Conservation (phyloP, 2,113 vertebrate genomes). For the Otolemur garnettii region DNA sequence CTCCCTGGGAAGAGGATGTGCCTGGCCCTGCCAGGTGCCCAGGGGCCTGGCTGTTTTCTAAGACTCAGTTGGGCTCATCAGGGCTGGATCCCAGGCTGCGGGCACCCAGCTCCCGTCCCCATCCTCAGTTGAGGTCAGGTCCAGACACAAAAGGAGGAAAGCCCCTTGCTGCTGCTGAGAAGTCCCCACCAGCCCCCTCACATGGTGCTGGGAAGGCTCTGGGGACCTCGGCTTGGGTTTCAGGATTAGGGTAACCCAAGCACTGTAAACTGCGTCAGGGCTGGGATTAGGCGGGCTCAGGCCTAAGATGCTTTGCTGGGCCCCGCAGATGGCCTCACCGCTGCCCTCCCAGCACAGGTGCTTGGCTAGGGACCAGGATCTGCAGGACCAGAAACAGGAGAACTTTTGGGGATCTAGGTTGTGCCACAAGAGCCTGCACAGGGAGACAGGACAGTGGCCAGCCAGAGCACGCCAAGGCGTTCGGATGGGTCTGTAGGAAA, state of each 20-base stretch:
- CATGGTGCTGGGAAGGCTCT: conserved; percentile 90
- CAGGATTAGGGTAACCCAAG: conserved; percentile 99
- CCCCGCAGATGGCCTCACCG: conserved; percentile 59
- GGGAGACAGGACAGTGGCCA: background rate
- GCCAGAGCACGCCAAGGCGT: background rate
- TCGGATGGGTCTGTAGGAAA: background rate
- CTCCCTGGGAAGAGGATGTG: background rate
- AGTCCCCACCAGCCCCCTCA: conserved; percentile 93
- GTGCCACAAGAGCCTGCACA: rapidly evolving
- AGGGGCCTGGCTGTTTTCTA: background rate
- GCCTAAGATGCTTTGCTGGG: conserved; percentile 88
- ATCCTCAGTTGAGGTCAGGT: conserved; percentile 48
- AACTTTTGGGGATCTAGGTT: background rate
- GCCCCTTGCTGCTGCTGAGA: conserved; percentile 92
- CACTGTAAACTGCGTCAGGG: conserved; percentile 95
- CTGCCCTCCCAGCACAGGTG: conserved; percentile 87
- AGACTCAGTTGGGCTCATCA: background rate
- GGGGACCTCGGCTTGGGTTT: conserved; percentile 93
- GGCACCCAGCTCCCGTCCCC: background rate
- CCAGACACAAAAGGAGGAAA: conserved; percentile 91
- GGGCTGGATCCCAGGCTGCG: background rate
- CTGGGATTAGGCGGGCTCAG: conserved; percentile 92
- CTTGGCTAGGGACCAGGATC: conserved; percentile 88
- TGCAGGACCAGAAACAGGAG: conserved; percentile 55
- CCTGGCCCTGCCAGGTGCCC: background rate